Base-by-base conservation (phyloP, 1,140 invertebrate species). In the Brachionus sp. region DNA sequence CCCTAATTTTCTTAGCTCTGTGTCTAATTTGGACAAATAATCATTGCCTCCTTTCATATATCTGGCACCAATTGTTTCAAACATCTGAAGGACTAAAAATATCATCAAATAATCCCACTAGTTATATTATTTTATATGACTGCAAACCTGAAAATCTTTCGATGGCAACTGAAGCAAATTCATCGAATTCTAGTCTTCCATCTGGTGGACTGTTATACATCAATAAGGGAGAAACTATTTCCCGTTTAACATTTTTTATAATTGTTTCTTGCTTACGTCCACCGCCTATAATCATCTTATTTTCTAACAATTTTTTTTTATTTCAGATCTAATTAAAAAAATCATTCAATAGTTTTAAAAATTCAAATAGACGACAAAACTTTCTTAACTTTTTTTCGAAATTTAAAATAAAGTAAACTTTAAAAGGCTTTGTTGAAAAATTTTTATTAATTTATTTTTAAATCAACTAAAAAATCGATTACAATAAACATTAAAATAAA, bases 1-100 rank as follows among this genome's bases (percentile, higher is more conserved):
- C n/a, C 77, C 77, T 57, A 19, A 42, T 66, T 80, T 80, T 57
- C 50, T 66, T 35, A 80, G 23, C 62, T 80, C 77, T 37, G 29
- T 44, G 13, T 66, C 77, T 29, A 80, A 19, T 62, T 80, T 80
- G 6, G 33, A 33, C 35, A 62, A 62, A 62, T 80, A 80, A 12
- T 80, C 77, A 66, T 62, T 80, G 7, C 50, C 77, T 35, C 62
- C 50, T 44, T 80, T 80, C 77, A 80, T 80, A 19, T 80, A 29
- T 16, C 77, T 57, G n/a, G 77, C 50, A 25, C 46, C 77, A 35
- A 80, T 44, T 19, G 16, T 80, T 29, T 80, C 77, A 37, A 80
- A 57, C 10, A 80, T 9, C 35, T 80, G 77, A 13, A 80, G 35
- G 16, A 80, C 77, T 80, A 10, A 62, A 46, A 57, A 78, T 13